Conservation (phyloP, 2,888 invertebrate species). For the Ariolimax columbianus region DNA sequence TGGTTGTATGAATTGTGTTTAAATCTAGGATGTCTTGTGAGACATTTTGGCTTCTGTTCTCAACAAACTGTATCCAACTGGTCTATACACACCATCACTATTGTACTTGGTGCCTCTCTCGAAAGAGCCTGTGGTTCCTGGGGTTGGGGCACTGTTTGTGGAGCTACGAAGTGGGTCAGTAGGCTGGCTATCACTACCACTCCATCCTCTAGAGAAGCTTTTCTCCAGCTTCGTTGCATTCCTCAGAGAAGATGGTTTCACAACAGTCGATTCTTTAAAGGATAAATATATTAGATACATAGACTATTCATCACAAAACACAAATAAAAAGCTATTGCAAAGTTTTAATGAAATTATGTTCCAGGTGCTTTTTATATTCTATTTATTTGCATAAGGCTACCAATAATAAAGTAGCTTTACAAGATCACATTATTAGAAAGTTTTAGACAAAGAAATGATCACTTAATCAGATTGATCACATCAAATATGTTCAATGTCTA, state of each 20-base stretch:
- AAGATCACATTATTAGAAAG: too few relatives aligned
- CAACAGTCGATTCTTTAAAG: conserved; percentile 52
- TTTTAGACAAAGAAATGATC: too few relatives aligned
- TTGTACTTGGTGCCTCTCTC: conserved; percentile 69
- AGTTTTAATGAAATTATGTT: neutral
- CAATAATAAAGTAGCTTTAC: too few relatives aligned
- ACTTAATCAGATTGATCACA: too few relatives aligned
- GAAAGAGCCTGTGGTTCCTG: conserved; percentile 60
- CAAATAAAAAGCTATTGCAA: neutral
- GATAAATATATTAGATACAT: neutral
- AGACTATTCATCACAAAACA: neutral
- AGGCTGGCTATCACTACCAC: conserved; percentile 67
- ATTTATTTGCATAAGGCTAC: too few relatives aligned
- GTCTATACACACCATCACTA: conserved; percentile 68
- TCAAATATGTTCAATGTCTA: too few relatives aligned
- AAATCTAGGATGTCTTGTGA: too few relatives aligned
- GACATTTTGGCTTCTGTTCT: too few relatives aligned
- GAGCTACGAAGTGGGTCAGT: conserved; percentile 56
- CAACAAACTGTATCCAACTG: neutral
- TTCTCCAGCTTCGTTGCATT: conserved; percentile 56
- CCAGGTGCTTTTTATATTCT: too few relatives aligned
- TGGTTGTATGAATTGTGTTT: too few relatives aligned
- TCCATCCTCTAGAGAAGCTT: conserved; percentile 73
- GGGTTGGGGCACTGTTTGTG: conserved; percentile 57
- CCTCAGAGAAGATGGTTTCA: conserved; percentile 49